Conservation (phyloP, 2,797 vertebrate species). For the Meda fulgida region DNA sequence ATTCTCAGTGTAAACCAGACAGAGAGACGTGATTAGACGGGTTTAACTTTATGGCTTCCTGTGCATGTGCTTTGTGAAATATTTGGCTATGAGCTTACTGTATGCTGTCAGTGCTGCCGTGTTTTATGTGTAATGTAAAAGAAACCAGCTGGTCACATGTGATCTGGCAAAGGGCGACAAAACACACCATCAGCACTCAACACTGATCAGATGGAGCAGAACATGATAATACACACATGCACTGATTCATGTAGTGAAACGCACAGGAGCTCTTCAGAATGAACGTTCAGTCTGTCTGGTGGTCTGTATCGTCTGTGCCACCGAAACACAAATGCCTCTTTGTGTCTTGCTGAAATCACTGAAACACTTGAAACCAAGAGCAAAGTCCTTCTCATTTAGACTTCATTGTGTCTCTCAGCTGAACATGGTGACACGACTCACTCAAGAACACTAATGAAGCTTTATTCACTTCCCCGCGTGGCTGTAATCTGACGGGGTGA, state of each 20-base stretch:
- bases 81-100: not conserved
- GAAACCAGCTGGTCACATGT: not conserved
- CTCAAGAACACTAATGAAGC: constrained; percentile 1
- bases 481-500: not conserved
- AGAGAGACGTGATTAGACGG: constrained; percentile 13
- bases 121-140: not conserved
- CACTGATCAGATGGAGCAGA: not conserved
- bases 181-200: not conserved
- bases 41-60: constrained; percentile 16
- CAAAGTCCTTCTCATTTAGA: not conserved
- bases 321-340: not conserved
- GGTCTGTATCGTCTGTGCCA: not conserved
- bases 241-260: not conserved
- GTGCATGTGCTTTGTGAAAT: not conserved
- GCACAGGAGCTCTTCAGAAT: not conserved
- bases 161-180: not conserved
- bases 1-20: constrained; percentile 12
- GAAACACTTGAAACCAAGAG: constrained; percentile 1
- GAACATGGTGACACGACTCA: not conserved
- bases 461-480: constrained; percentile 5
- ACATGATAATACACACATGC: not conserved
- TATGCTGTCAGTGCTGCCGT: not conserved
- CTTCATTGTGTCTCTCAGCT: not conserved
- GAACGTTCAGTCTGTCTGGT: not conserved
- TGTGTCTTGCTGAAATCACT: not conserved